Conservation (phyloP, 2,888 invertebrate genomes). For the Cryptocephalus primarius region DNA sequence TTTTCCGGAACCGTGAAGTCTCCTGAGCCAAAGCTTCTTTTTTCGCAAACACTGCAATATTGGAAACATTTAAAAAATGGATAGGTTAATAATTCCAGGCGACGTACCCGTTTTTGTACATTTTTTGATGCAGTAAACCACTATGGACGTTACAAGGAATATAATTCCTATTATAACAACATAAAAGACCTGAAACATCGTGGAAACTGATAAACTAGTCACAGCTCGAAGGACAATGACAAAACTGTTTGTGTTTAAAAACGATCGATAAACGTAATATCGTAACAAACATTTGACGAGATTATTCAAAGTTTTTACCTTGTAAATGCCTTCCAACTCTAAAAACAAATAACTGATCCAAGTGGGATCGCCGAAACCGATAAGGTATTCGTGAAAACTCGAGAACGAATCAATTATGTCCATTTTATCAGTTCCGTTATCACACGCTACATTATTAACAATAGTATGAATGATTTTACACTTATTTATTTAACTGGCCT, state of each 20-base stretch:
- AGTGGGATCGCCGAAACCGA: slow-evolving; percentile 21
- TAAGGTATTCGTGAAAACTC: no score
- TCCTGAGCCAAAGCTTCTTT: slow-evolving; percentile 20
- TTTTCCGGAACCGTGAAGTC: slow-evolving; percentile 72
- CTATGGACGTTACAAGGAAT: slow-evolving; percentile 16
- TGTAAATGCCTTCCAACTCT: slow-evolving; percentile 22
- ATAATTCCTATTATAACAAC: slow-evolving; percentile 18
- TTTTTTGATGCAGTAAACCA: slow-evolving; percentile 24
- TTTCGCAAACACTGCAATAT: slow-evolving; percentile 18
- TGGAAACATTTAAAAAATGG: background rate
- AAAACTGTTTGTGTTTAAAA: background rate
- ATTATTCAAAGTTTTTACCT: slow-evolving; percentile 16
- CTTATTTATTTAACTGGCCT: no score
- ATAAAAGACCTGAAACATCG: slow-evolving; percentile 18
- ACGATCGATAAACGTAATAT: background rate
- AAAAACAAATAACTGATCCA: slow-evolving; percentile 23
- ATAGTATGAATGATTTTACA: no score
- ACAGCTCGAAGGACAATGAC: background rate
- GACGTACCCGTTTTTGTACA: slow-evolving; percentile 32
- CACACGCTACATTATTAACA: no score
- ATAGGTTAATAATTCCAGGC: background rate
- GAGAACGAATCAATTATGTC: no score
- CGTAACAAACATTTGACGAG: background rate
- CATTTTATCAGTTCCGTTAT: no score
- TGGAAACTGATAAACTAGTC: background rate